Evolutionary conservation across 2,797 vertebrate genomes (phyloP).

Genomic region (Scleropages formosus): DNA sequence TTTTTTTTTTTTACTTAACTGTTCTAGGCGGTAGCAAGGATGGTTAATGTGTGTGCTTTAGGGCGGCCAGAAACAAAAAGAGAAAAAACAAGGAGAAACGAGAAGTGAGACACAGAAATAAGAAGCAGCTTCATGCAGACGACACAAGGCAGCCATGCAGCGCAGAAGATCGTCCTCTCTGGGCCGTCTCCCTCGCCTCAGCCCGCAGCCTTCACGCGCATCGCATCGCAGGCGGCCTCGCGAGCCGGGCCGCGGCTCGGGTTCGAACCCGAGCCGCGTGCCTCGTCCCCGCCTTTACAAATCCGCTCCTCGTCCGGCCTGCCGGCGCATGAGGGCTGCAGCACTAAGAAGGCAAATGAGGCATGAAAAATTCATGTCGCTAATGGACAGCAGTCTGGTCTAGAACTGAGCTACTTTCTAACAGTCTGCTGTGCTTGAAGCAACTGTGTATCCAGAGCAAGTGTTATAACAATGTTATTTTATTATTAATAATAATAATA

Average conservation of each 20-base stretch:
- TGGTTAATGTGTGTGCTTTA: conserved; percentile 99
- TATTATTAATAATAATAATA: too few relatives aligned
- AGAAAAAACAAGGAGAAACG: conserved; percentile 94
- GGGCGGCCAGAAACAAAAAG: conserved; percentile 90
- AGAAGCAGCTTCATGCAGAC: conserved; percentile 88
- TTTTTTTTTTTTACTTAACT: conserved; percentile 92
- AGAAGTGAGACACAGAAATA: conserved; percentile 90
- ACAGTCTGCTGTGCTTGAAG: conserved; percentile 30
- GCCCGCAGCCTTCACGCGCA: conserved; percentile 59
- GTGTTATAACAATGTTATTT: background rate
- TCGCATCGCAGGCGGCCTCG: too few relatives aligned
- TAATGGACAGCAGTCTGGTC: conserved; percentile 22
- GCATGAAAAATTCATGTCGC: background rate
- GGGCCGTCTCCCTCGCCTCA: conserved; percentile 32
- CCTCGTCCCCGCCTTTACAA: too few relatives aligned
- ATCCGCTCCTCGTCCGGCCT: background rate
- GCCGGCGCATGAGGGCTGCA: conserved; percentile 44
- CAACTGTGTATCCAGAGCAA: conserved; percentile 43
- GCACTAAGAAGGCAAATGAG: conserved; percentile 32
- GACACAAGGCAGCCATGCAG: conserved; percentile 83
- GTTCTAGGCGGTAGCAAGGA: conserved; percentile 99
- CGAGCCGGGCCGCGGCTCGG: too few relatives aligned
- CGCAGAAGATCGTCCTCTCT: conserved; percentile 38
- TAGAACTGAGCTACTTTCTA: conserved; percentile 9
- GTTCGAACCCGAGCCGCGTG: too few relatives aligned